Evolutionary conservation across 1,140 invertebrate genomes (phyloP).

Genomic region (Drosophila gunungcola): DNA sequence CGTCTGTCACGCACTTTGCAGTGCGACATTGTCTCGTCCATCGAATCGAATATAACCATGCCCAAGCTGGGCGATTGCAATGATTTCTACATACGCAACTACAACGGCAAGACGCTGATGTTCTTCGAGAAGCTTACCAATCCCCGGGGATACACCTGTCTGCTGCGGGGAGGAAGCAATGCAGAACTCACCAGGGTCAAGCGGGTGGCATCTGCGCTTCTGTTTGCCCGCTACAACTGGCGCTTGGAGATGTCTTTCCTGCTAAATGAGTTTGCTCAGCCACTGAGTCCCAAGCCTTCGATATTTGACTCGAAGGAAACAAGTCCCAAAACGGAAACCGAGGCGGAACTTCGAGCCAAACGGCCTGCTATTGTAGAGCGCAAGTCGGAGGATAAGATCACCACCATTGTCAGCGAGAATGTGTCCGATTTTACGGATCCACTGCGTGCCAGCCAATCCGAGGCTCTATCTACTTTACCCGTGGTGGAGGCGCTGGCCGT

Average conservation of each 20-base stretch:
- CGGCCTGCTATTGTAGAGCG: slow-evolving; percentile 44
- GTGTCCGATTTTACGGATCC: slow-evolving; percentile 92
- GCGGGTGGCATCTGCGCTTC: slow-evolving; percentile 91
- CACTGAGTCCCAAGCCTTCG: slow-evolving; percentile 79
- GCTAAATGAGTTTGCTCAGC: slow-evolving; percentile 88
- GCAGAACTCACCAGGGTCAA: slow-evolving; percentile 93
- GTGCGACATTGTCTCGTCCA: slow-evolving; percentile 94
- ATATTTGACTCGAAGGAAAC: slow-evolving; percentile 82
- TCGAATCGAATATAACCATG: slow-evolving; percentile 93
- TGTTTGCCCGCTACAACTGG: slow-evolving; percentile 95
- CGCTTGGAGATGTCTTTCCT: slow-evolving; percentile 95
- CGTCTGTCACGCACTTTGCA: slow-evolving; percentile 92
- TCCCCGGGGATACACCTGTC: slow-evolving; percentile 94
- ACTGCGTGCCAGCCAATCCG: slow-evolving; percentile 85
- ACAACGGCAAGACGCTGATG: slow-evolving; percentile 93
- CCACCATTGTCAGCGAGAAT: slow-evolving; percentile 85
- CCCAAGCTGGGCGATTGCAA: slow-evolving; percentile 95
- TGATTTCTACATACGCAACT: slow-evolving; percentile 92
- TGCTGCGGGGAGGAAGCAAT: slow-evolving; percentile 92
- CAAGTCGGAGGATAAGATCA: slow-evolving; percentile 85
- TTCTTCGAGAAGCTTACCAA: slow-evolving; percentile 95
- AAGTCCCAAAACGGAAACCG: slow-evolving; percentile 59
- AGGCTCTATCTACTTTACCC: slow-evolving; percentile 19
- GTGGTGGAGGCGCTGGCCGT: slow-evolving; percentile 85
- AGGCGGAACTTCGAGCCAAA: slow-evolving; percentile 48